phyloP scores from a whole-genome alignment of 2,888 invertebrate species.

The Leptinotarsa tumamoca region DNA sequence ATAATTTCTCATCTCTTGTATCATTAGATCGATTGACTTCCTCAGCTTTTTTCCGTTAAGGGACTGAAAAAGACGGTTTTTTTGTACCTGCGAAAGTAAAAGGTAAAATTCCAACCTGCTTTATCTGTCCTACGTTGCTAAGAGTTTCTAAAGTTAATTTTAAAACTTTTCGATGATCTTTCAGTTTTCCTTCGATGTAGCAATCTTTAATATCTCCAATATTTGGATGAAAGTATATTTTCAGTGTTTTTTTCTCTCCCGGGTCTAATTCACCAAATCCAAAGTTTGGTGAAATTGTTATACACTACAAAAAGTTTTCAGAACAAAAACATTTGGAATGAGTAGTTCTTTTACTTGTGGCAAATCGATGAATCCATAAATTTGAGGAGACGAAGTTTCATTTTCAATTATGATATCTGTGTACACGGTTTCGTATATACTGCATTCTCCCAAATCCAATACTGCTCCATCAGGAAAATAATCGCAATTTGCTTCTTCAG shows the following conservation, averaged over 20 bases:
- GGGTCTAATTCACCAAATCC: slow-evolving; percentile 48
- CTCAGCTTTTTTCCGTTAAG: slow-evolving; percentile 39
- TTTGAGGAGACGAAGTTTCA: slow-evolving; percentile 42
- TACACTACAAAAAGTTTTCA: slow-evolving; percentile 38
- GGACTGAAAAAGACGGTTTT: slow-evolving; percentile 31
- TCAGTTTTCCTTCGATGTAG: slow-evolving; percentile 27
- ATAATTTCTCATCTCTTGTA: slow-evolving; percentile 41
- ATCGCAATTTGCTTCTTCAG: background rate
- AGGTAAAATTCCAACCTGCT: slow-evolving; percentile 31
- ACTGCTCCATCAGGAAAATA: slow-evolving; percentile 38
- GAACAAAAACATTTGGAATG: background rate
- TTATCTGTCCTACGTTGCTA: slow-evolving; percentile 38
- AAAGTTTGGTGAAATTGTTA: slow-evolving; percentile 48
- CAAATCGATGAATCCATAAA: slow-evolving; percentile 49
- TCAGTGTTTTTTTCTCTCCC: slow-evolving; percentile 39
- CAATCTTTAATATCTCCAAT: slow-evolving; percentile 44
- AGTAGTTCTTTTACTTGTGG: slow-evolving; percentile 43
- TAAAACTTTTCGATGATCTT: slow-evolving; percentile 24
- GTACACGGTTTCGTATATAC: slow-evolving; percentile 47
- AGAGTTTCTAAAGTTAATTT: slow-evolving; percentile 38
- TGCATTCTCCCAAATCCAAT: slow-evolving; percentile 49
- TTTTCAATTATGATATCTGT: slow-evolving; percentile 47
- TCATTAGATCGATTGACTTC: slow-evolving; percentile 37
- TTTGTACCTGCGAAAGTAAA: background rate
- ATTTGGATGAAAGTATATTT: slow-evolving; percentile 46